A percentile compares a stretch with the other conserved stretches of the same genome.
These are phyloP conservation scores for Thunnus albacares DNA, from an alignment of 2,797 vertebrate genomes.

Conservation along the genomic window DNA sequence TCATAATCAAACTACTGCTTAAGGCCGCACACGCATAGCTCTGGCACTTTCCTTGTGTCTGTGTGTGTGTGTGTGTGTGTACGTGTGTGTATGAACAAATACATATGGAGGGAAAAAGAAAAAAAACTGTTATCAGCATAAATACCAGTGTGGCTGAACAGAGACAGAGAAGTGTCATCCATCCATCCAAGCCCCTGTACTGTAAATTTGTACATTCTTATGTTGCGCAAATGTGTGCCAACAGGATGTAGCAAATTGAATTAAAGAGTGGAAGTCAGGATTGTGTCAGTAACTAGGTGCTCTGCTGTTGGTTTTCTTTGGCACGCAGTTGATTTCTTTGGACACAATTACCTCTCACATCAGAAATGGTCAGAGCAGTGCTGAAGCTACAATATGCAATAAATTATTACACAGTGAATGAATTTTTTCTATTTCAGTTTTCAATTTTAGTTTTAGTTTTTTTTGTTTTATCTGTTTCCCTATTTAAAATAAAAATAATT, in stretches of 20 bases:
- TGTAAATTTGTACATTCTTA: not conserved
- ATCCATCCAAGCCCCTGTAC: not conserved
- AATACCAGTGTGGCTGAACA: slow-evolving; percentile 2
- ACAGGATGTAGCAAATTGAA: slow-evolving; percentile 1
- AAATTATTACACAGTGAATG: not conserved
- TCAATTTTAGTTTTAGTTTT: too few species aligned
- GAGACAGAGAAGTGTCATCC: not conserved
- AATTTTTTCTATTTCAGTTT: too few species aligned
- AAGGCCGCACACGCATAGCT: not conserved
- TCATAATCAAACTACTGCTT: not conserved
- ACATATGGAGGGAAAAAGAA: slow-evolving; percentile 22
- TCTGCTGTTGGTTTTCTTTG: not conserved
- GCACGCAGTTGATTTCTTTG: not conserved
- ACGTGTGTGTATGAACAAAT: slow-evolving; percentile 27
- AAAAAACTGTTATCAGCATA: slow-evolving; percentile 32
- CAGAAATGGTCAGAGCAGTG: not conserved
- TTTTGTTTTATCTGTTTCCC: not conserved
- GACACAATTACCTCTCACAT: not conserved
- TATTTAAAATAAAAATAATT: not conserved
- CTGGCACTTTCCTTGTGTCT: not conserved
- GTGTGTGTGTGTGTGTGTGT: not conserved
- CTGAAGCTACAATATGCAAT: not conserved
- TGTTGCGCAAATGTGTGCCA: slow-evolving; percentile 4
- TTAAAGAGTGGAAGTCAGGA: not conserved
- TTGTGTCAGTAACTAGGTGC: not conserved